Percentiles rank a stretch among this genome's conserved stretches.
phyloP scores from a whole-genome alignment of 2,113 vertebrate genomes.

The Maccullochella peelii region DNA sequence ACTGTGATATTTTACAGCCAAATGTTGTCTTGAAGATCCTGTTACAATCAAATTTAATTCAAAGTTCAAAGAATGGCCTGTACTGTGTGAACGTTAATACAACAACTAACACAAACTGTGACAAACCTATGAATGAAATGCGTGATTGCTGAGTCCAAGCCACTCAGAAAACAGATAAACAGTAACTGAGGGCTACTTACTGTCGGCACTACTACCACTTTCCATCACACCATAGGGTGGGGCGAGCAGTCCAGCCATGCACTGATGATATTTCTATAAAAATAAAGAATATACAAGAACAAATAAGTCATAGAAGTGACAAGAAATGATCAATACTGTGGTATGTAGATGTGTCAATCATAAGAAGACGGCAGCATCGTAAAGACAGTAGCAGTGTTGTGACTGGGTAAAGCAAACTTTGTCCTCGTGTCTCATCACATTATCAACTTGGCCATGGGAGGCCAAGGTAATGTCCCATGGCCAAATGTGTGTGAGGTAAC shows the following conservation, averaged over 20 bases:
- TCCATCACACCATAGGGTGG: slow-evolving; percentile 99
- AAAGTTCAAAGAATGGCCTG: not conserved
- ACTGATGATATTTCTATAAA: slow-evolving; percentile 94
- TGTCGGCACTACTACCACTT: slow-evolving; percentile 90
- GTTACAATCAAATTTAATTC: not conserved
- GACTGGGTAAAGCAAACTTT: not conserved
- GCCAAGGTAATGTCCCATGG: not conserved
- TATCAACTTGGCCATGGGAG: not conserved
- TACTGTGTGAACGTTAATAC: not conserved
- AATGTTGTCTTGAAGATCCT: not conserved
- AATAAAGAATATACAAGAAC: slow-evolving; percentile 1
- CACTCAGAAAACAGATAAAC: not conserved
- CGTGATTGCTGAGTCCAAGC: not conserved
- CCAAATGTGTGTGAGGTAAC: not conserved
- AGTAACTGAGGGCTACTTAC: slow-evolving; percentile 85
- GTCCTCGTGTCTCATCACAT: not conserved
- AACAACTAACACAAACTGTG: not conserved
- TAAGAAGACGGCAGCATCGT: not conserved
- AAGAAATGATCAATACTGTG: not conserved
- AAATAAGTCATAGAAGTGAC: slow-evolving; percentile 58
- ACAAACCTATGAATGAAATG: slow-evolving; percentile 11
- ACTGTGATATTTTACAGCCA: slow-evolving; percentile 1
- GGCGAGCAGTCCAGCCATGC: slow-evolving; percentile 95
- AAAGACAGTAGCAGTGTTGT: not conserved
- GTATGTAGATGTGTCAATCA: not conserved